Percentiles rank a stretch among this genome's conserved stretches.
Conservation (phyloP, 1,140 invertebrate genomes). For the Diabrotica undecimpunctata region DNA sequence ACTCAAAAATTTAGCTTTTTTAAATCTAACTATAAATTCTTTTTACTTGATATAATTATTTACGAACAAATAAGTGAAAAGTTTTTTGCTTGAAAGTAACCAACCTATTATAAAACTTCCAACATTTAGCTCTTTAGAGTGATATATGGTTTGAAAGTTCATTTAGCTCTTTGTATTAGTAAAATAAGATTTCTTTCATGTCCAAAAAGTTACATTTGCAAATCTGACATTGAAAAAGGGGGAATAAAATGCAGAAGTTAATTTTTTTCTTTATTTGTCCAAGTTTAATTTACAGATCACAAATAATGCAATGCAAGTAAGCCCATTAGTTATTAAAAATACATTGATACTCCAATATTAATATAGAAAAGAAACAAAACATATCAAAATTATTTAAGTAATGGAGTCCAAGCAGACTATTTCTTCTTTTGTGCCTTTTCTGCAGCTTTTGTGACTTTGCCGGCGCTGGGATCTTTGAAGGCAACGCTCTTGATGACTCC, state of each 20-base stretch:
- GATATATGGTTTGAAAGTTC: no score
- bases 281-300: conserved; percentile 1
- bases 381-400: conserved; percentile 8
- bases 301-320: not conserved
- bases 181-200: no score
- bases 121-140: no score
- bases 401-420: conserved; percentile 52
- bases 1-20: no score
- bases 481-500: conserved; percentile 92
- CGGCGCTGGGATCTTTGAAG: conserved; percentile 75
- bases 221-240: not conserved
- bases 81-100: no score
- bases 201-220: no score
- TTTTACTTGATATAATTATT: no score
- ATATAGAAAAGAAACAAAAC: not conserved
- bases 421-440: conserved; percentile 92
- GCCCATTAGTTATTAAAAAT: not conserved
- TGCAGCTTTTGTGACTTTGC: conserved; percentile 93
- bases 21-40: no score
- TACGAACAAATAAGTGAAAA: no score
- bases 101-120: no score
- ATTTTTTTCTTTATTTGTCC: conserved; percentile 1
- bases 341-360: not conserved
- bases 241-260: not conserved
- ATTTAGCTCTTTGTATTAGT: no score